A percentile compares a stretch with the other conserved stretches of the same genome.
Evolutionary conservation across 2,113 vertebrate species (phyloP).

Genomic region (Hippotragus niger): DNA sequence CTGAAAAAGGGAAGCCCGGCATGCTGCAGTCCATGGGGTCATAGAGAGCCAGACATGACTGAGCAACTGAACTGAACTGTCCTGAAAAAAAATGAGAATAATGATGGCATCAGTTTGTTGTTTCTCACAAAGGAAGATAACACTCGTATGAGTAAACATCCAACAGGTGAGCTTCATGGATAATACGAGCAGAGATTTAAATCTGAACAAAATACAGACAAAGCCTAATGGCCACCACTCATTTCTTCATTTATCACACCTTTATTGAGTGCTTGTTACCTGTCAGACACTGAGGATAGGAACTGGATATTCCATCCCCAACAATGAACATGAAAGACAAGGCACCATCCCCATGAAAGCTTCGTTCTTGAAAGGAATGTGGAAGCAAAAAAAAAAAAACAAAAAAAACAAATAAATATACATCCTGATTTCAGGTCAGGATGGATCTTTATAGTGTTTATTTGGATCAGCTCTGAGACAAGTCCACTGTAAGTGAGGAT

Average conservation of each 20-base stretch:
- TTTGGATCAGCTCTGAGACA: neutral
- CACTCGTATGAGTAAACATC: neutral
- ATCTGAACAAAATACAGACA: neutral
- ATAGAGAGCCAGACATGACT: neutral
- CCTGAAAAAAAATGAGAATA: neutral
- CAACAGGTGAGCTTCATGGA: neutral
- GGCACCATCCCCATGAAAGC: neutral
- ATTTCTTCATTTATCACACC: neutral
- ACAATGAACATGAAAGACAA: neutral
- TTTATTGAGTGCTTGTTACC: neutral
- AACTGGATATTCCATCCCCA: neutral
- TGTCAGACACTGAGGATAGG: neutral
- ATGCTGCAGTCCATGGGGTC: neutral
- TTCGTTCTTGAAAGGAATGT: neutral
- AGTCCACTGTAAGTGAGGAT: neutral
- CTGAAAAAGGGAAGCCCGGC: neutral
- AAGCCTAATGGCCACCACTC: neutral
- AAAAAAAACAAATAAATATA: neutral
- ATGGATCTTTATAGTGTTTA: accelerated
- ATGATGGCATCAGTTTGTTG: neutral
- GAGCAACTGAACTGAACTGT: neutral
- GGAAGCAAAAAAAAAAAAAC: neutral
- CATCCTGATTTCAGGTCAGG: neutral
- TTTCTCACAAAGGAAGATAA: neutral
- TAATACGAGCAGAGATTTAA: neutral